Percentiles rank a stretch among this genome's conserved stretches.
These are phyloP conservation scores for Leistus spinibarbis DNA, from an alignment of 2,888 invertebrate species.

Conservation along the genomic window DNA sequence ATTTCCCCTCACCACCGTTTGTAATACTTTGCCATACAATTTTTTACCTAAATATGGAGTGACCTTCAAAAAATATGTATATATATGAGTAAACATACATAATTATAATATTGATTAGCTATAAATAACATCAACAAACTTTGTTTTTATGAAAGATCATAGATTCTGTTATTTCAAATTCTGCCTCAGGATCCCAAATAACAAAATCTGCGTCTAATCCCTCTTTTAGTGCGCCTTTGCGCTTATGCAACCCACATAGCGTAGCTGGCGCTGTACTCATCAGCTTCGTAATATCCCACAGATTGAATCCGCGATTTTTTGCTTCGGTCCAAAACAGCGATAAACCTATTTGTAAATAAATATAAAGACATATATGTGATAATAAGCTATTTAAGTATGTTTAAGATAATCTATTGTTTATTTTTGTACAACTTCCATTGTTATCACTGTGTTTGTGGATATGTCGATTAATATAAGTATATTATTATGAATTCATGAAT, in stretches of 20 bases:
- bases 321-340: slow-evolving; percentile 73
- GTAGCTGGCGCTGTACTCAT: slow-evolving; percentile 67
- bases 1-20: slow-evolving; percentile 69
- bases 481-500: too few relatives aligned
- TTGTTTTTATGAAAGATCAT: slow-evolving; percentile 72
- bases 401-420: background rate
- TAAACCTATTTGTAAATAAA: slow-evolving; percentile 58
- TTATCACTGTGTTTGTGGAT: too few relatives aligned
- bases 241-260: slow-evolving; percentile 65
- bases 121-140: slow-evolving; percentile 53
- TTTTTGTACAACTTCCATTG: too few relatives aligned
- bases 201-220: slow-evolving; percentile 76
- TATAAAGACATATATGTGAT: slow-evolving; percentile 11
- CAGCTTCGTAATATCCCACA: slow-evolving; percentile 64
- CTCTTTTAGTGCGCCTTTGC: slow-evolving; percentile 66
- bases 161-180: slow-evolving; percentile 63
- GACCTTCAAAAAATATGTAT: slow-evolving; percentile 57
- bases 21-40: slow-evolving; percentile 66
- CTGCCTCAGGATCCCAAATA: slow-evolving; percentile 70
- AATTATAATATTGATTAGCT: slow-evolving; percentile 14
- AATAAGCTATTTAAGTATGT: slow-evolving; percentile 4
- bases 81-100: slow-evolving; percentile 15
- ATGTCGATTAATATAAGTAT: too few relatives aligned
- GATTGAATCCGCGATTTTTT: slow-evolving; percentile 59
- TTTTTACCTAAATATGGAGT: slow-evolving; percentile 69